Conservation (phyloP, 2,113 vertebrate genomes). For the Serilophus lunatus region DNA sequence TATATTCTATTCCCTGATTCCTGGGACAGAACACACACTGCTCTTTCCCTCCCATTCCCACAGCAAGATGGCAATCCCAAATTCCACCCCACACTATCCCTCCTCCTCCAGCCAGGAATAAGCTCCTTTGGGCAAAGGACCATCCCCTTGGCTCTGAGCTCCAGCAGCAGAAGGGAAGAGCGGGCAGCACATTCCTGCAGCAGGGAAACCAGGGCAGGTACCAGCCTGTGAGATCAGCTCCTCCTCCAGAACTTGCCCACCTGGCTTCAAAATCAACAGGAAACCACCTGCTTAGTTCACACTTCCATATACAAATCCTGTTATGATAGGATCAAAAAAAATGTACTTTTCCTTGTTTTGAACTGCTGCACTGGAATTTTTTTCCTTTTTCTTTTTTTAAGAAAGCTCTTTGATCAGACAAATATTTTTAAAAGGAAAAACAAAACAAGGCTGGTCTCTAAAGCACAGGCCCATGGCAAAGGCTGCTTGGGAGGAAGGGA, state of each 20-base stretch:
- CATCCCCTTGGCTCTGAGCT: not conserved
- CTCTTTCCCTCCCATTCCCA: not conserved
- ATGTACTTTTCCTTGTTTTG: slow-evolving; percentile 52
- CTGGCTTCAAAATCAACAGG: slow-evolving; percentile 58
- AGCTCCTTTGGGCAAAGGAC: not conserved
- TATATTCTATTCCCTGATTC: not conserved
- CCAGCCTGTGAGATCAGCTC: not conserved
- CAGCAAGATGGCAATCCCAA: not conserved
- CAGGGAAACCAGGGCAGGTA: not conserved
- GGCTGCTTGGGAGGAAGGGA: not conserved
- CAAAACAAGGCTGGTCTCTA: not conserved
- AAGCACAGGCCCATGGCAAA: not conserved
- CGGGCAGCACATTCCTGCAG: not conserved
- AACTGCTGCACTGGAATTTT: not conserved
- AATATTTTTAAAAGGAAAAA: slow-evolving; percentile 47
- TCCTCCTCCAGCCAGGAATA: not conserved
- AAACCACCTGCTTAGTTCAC: slow-evolving; percentile 52
- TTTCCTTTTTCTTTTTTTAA: not conserved
- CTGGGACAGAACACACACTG: not conserved
- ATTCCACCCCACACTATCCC: not conserved
- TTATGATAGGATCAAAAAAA: slow-evolving; percentile 47
- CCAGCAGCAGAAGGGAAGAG: not conserved
- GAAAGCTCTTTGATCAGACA: slow-evolving; percentile 25
- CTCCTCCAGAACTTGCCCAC: slow-evolving; percentile 19
- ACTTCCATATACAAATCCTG: slow-evolving; percentile 53